Percentiles rank a stretch among this genome's conserved stretches.
These are phyloP conservation scores for Napeogenes inachia DNA, from an alignment of 2,888 invertebrate species.

Conservation along the genomic window DNA sequence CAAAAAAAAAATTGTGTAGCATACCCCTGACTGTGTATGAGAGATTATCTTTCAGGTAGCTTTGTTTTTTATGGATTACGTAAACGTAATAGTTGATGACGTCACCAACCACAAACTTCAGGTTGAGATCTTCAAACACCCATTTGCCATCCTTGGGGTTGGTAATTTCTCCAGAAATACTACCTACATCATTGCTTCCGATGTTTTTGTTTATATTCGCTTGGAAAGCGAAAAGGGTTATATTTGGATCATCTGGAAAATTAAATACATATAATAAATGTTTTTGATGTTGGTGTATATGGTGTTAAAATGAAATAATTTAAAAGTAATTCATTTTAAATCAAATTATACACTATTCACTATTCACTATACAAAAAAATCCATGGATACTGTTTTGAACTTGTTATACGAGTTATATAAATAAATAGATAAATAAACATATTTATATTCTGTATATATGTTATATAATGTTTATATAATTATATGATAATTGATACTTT, in stretches of 20 bases:
- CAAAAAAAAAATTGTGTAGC: slow-evolving; percentile 38
- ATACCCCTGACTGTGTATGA: slow-evolving; percentile 62
- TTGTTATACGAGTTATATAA: no score
- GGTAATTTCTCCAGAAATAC: slow-evolving; percentile 67
- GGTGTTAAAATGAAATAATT: no score
- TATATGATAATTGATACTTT: no score
- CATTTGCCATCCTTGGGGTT: slow-evolving; percentile 67
- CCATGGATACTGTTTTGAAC: no score
- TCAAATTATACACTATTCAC: no score
- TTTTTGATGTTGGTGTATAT: no score
- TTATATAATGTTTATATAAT: no score
- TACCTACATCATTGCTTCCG: slow-evolving; percentile 66
- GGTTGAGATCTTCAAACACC: slow-evolving; percentile 65
- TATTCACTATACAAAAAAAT: no score
- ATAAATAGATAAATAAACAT: no score
- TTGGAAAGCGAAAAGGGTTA: slow-evolving; percentile 80
- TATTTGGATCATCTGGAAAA: slow-evolving; percentile 63
- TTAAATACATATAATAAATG: no score
- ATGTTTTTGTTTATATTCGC: slow-evolving; percentile 79
- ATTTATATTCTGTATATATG: no score
- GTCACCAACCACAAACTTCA: slow-evolving; percentile 72
- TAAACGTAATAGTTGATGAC: slow-evolving; percentile 79
- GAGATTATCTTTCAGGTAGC: slow-evolving; percentile 62
- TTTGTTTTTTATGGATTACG: slow-evolving; percentile 69
- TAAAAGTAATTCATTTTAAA: no score